Evolutionary conservation across 1,140 invertebrate genomes (phyloP).

Genomic region (Bombus turneri): DNA sequence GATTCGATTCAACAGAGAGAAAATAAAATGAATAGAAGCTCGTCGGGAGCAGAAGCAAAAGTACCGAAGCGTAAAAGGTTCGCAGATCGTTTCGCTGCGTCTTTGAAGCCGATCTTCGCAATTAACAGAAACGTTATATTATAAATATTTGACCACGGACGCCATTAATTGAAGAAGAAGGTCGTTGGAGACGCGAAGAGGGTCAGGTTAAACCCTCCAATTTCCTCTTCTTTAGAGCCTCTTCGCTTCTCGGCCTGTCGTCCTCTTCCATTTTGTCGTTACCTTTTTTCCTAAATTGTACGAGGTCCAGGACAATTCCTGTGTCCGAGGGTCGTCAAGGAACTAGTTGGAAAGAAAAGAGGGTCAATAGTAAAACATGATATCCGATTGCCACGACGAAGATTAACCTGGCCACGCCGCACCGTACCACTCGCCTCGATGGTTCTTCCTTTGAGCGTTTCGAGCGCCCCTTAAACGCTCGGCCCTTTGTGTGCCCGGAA

Average conservation of each 20-base stretch:
- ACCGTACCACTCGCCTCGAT: not conserved
- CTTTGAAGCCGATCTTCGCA: not conserved
- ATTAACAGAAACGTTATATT: not conserved
- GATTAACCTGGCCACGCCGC: constrained; percentile 14
- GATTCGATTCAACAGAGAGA: not conserved
- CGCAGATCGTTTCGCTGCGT: not conserved
- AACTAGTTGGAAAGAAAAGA: not conserved
- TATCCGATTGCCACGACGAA: constrained; percentile 6
- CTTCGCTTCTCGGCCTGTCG: too few species aligned
- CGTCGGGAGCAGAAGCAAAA: not conserved
- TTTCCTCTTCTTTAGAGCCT: not conserved
- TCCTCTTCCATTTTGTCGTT: too few species aligned
- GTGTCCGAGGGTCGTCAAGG: not conserved
- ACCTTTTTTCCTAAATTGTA: not conserved
- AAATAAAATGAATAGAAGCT: constrained; percentile 6
- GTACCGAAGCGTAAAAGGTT: not conserved
- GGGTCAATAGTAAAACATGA: constrained; percentile 19
- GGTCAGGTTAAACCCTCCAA: not conserved
- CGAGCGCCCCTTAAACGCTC: not conserved
- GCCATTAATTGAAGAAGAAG: not conserved
- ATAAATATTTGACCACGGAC: not conserved
- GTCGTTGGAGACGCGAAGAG: not conserved
- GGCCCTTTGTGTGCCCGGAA: not conserved
- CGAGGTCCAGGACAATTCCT: not conserved
- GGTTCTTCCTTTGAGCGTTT: constrained; percentile 28